Base-by-base conservation (phyloP, 2,797 vertebrate genomes). In the Cirrhinus mrigala region DNA sequence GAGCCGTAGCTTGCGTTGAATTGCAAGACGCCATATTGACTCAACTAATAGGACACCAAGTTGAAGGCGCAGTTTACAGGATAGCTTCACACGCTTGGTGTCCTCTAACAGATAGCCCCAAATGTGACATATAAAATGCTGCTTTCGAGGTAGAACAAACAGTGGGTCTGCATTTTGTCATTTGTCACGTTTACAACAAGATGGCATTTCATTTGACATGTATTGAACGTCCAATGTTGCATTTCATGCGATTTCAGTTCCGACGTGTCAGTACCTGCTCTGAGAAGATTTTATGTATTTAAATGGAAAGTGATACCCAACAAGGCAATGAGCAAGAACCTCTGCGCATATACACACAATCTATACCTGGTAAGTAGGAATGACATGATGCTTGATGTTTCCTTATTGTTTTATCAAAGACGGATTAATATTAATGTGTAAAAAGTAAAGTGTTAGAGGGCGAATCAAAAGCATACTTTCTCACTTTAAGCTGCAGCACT, bases 1-100 rank as follows among this genome's bases (percentile, higher is more conserved):
- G 92, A 89, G 92, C 90, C 81, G 73, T 79, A 89, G 86, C 90
- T 86, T 87, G 92, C 93, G 46, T 85, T 86, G 91, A 91, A 88
- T 58, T 91, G 92, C 89, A 90, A 92, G 94, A 91, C 94, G 94
- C 94, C 94, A 95, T 95, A 93, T 94, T 96, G 94, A 92, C 92
- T 93, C 87, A 88, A 92, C 93, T 92, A 93, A 89, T 77, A 93
- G 92, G 91, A 92, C 90, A 90, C 92, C 91, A 87, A 93, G 93
- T 91, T 93, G 87, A 90, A 89, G 87, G 90, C 90, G 85, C 90
- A 92, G 91, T 92, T 86, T 82, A 87, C 91, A 90, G 91, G 91
- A 89, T 90, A 91, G 88, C 91, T 94, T 93, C 92, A 92, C 94
- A 93, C 94, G 92, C 92, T 89, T 90, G 71, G 79, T 90, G 90